Evolutionary conservation across 37 sponge, comb jelly and placozoan genomes (phyloP).

Genomic region (Cliona cf. orientalis): DNA sequence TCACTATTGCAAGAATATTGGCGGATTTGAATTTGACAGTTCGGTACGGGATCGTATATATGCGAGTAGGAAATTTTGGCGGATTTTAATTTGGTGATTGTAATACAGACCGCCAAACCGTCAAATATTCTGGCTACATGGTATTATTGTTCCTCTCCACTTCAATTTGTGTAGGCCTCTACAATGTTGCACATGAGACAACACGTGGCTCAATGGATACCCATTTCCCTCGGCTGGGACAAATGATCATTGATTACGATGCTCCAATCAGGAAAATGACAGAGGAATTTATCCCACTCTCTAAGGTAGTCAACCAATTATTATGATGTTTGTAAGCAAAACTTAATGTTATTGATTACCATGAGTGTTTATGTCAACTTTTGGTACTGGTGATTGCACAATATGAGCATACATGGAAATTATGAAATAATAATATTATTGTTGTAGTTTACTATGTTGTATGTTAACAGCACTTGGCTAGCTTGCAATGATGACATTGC

Average conservation of each 20-base stretch:
- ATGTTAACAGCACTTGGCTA: not conserved
- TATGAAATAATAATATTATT: not conserved
- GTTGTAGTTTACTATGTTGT: not conserved
- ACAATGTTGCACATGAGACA: conserved; percentile 81
- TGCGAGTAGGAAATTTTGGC: too few relatives aligned
- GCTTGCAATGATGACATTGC: not conserved
- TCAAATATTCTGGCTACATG: not conserved
- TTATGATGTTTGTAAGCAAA: too few relatives aligned
- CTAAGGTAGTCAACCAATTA: too few relatives aligned
- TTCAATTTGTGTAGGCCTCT: conserved; percentile 52
- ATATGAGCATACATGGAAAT: not conserved
- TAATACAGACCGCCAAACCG: too few relatives aligned
- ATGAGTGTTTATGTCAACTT: too few relatives aligned
- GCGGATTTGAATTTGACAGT: too few relatives aligned
- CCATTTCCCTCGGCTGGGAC: conserved; percentile 86
- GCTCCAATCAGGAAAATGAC: conserved; percentile 85
- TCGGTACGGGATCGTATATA: too few relatives aligned
- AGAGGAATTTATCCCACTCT: conserved; percentile 91
- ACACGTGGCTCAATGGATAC: conserved; percentile 68
- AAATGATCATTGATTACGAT: conserved; percentile 94
- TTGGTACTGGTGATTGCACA: too few relatives aligned
- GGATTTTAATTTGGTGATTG: too few relatives aligned
- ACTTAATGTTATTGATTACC: too few relatives aligned
- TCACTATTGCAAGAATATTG: too few relatives aligned
- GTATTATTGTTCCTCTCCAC: not conserved